Base-by-base conservation (phyloP, 2,888 invertebrate species). In the Hedya salicella region DNA sequence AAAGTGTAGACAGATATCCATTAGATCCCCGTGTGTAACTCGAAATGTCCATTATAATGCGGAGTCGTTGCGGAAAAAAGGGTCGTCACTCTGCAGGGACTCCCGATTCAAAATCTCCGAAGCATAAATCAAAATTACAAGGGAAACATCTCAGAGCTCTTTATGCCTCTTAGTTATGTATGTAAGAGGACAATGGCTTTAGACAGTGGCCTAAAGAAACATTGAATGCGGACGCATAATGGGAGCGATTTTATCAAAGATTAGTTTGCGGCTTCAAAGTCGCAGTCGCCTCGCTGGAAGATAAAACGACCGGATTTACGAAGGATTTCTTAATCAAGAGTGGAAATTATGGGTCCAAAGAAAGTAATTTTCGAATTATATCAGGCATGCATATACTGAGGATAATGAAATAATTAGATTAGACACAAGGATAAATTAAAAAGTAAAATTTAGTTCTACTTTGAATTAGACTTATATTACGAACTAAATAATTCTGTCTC, bases 71-170 rank as follows among this genome's bases (percentile, higher is more conserved):
- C 71, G 68, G 67, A 74, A 82, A 57, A 82, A 81, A 83, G 79
- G 82, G 80, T 82, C 80, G 74, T 70, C 75, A 75, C 65, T 70
- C 73, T 72, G 72, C 73, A 72, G 71, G 73, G 78, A 77, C 80
- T 76, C 78, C 73, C 75, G 77, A 78, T 81, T 80, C 76, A 78
- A 54, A 66, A 54, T 78, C 75, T 76, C 74, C 70, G 70, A 71
- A 72, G 79, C 82, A 86, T 87, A 87, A 86, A 88, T 86, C 86
- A 85, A 85, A 86, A 84, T 82, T 83, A 86, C 86, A 84, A 77
- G 82, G 81, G 81, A 85, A 86, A 82, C 83, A 83, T 81, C 81
- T 86, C 79, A 82, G 78, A 79, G 52, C 53, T 57, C 48, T 66
- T 54, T 54, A 61, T 42, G 52, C 40, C 36, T 40, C 52, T 64